Percentiles rank a stretch among this genome's conserved stretches.
Evolutionary conservation across 2,797 vertebrate genomes (phyloP).

Genomic region (Schizopygopsis pylzovi): DNA sequence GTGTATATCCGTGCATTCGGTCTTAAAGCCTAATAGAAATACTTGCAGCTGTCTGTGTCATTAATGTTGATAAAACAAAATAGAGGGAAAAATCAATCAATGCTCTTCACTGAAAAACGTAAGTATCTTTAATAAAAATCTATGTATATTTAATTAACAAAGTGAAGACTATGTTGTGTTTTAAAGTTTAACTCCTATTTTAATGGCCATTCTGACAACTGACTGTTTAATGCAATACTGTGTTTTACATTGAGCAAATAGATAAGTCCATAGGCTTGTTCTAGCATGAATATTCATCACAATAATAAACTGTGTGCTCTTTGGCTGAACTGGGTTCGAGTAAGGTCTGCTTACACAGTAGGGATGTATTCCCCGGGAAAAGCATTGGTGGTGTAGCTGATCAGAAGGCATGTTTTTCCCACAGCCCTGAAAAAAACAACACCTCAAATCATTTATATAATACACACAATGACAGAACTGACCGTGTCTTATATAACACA

Average conservation of each 20-base stretch:
- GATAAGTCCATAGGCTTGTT: neutral
- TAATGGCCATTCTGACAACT: neutral
- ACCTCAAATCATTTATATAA: neutral
- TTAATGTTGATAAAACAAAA: too few species aligned
- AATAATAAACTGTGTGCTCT: neutral
- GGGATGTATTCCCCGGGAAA: conserved; percentile 99
- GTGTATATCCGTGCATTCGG: too few species aligned
- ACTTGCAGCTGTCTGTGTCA: too few species aligned
- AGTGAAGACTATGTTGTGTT: neutral
- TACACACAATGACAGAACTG: too few species aligned
- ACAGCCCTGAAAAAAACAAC: conserved; percentile 83
- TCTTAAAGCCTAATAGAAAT: too few species aligned
- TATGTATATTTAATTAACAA: too few species aligned
- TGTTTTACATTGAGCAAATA: neutral
- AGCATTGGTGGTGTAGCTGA: conserved; percentile 99
- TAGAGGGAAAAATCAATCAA: too few species aligned
- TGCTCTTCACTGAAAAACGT: too few species aligned
- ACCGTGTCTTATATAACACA: neutral
- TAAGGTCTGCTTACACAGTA: conserved; percentile 89
- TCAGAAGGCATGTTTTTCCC: conserved; percentile 99
- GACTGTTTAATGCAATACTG: neutral
- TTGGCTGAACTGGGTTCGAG: neutral
- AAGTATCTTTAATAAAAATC: too few species aligned
- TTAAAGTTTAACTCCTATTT: neutral
- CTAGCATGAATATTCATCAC: neutral